A percentile compares a stretch with the other conserved stretches of the same genome.
Evolutionary conservation across 2,797 vertebrate genomes (phyloP).

Genomic region (Salmo trutta): DNA sequence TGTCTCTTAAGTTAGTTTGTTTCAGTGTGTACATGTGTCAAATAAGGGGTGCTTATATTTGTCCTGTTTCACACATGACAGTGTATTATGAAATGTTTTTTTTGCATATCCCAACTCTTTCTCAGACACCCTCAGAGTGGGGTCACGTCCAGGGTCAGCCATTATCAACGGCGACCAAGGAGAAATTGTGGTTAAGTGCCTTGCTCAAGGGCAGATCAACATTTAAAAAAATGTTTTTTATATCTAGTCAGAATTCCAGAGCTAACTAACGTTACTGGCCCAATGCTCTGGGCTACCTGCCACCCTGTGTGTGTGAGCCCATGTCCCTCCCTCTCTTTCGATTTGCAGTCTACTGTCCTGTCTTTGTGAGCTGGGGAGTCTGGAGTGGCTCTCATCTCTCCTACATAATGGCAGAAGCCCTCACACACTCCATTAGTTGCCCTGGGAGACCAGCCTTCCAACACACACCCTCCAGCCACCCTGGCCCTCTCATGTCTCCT

Average conservation of each 20-base stretch:
- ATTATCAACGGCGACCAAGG: too few species aligned
- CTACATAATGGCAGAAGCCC: conserved; percentile 92
- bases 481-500: conserved; percentile 66
- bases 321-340: conserved; percentile 41
- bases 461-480: conserved; percentile 75
- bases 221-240: too few species aligned
- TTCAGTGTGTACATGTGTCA: not conserved
- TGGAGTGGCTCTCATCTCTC: conserved; percentile 92
- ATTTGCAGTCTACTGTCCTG: conserved; percentile 66
- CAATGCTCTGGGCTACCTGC: too few species aligned
- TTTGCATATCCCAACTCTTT: too few species aligned
- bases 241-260: too few species aligned
- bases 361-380: conserved; percentile 70
- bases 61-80: too few species aligned
- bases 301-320: not conserved
- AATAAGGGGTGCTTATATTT: too few species aligned
- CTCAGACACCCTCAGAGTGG: too few species aligned
- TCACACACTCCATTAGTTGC: conserved; percentile 98
- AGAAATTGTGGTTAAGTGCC: conserved; percentile 29
- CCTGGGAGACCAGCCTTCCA: conserved; percentile 90
- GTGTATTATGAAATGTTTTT: too few species aligned
- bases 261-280: too few species aligned
- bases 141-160: too few species aligned
- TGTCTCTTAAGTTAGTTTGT: conserved; percentile 11
- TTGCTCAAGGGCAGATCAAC: too few species aligned